Evolutionary conservation across 2,113 vertebrate species (phyloP).

Genomic region (Uria lomvia): DNA sequence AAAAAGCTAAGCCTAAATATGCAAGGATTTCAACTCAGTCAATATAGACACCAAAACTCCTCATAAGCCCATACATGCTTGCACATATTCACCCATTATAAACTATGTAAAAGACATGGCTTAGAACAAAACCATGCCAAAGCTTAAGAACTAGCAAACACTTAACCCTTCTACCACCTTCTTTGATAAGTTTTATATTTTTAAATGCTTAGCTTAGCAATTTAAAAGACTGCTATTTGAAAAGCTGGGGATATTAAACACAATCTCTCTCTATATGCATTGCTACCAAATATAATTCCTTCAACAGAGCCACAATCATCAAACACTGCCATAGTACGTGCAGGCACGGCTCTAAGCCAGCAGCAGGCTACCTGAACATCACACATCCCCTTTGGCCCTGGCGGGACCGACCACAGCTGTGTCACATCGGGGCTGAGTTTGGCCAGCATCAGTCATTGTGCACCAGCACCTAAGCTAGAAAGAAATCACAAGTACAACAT

Average conservation of each 20-base stretch:
- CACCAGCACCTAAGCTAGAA: not conserved
- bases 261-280: rapidly evolving
- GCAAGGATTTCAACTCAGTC: not conserved
- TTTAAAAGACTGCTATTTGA: not conserved
- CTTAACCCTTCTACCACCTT: not conserved
- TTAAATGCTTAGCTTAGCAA: not conserved
- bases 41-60: not conserved
- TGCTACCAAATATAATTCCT: not conserved
- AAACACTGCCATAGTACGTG: rapidly evolving
- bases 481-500: not conserved
- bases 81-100: not conserved
- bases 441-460: rapidly evolving
- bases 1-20: not conserved
- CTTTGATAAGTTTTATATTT: not conserved
- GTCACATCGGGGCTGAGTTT: rapidly evolving
- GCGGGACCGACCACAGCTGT: rapidly evolving
- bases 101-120: not conserved
- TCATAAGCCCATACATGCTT: not conserved
- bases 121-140: not conserved
- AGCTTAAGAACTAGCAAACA: not conserved
- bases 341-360: rapidly evolving
- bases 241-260: not conserved
- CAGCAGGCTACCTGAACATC: not conserved
- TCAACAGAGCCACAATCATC: rapidly evolving
- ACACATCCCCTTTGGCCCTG: not conserved